Base-by-base conservation (phyloP, 2,888 invertebrate genomes). In the Habroteleia sp. region DNA sequence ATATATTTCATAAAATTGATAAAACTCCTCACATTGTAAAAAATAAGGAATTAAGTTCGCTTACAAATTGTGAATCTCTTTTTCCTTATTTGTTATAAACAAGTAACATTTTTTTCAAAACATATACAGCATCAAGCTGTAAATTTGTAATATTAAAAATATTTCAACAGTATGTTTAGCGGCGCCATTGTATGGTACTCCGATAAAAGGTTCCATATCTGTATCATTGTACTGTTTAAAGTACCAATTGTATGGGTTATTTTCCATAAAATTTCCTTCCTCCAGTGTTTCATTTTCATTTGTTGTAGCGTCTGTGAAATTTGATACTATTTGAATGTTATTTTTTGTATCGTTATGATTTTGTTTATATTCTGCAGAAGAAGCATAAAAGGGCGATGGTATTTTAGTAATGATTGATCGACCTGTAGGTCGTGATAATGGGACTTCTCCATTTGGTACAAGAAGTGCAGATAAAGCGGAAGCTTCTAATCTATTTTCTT, bases 211-310 rank as follows among this genome's bases (percentile, higher is more conserved):
- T 74, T 91, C 90, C 44, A 90, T 79, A 77, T 90, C 89, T 1
- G 90, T 92, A 82, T 92, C 93, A 85, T 95, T 94, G 84, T 96
- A 96, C 87, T 95, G 95, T 77, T 93, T 93, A 86, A 94, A 96
- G 87, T 96, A 96, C 96, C 96, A 96, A 80, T 93, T 93, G 89
- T 93, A 93, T 44, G 91, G 89, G 76, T 89, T 90, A 76, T 91
- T 90, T 7, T 89, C 89, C 78, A 89, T 88, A 76, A 91, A 91
- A 27, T 90, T 90, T 37, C 86, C 90, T 65, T 85, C 89, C 11
- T 89, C 86, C 44, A 86, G 50, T n/a, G n/a, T n/a, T n/a, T n/a
- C n/a, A 3, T 77, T 69, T 10, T 60, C 71, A 4, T 75, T 77
- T 10, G 29, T 60, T 23, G 66, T 78, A 1, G 16, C 16, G 2